Conservation (phyloP, 2,888 invertebrate genomes). For the Acleris laterana region DNA sequence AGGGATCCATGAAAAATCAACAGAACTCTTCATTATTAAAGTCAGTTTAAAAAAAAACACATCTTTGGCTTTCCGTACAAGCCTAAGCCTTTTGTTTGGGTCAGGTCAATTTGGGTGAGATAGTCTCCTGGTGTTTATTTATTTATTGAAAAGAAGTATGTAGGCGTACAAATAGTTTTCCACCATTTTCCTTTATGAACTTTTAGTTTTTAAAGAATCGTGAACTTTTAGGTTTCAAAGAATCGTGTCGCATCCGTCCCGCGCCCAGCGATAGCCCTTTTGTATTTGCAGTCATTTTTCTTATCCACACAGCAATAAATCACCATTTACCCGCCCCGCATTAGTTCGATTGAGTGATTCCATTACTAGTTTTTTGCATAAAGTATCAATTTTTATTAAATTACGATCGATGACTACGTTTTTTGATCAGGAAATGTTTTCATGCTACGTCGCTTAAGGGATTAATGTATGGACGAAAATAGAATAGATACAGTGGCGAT, state of each 20-base stretch:
- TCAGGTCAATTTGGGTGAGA: too few species aligned
- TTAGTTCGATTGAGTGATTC: conserved; percentile 81
- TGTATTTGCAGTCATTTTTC: conserved; percentile 80
- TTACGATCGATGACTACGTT: conserved; percentile 22
- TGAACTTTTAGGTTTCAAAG: neutral
- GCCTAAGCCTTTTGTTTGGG: too few species aligned
- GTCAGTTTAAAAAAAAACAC: too few species aligned
- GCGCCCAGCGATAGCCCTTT: conserved; percentile 48
- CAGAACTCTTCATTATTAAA: too few species aligned
- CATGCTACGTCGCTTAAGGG: conserved; percentile 3
- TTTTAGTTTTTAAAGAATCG: neutral
- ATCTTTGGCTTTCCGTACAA: too few species aligned
- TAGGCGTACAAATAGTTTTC: too few species aligned
- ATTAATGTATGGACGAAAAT: neutral
- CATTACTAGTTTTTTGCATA: conserved; percentile 79
- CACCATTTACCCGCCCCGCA: conserved; percentile 74
- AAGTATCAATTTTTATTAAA: conserved; percentile 62
- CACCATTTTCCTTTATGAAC: too few species aligned
- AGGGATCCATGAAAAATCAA: too few species aligned
- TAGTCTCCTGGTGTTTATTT: too few species aligned
- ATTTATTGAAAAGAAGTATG: too few species aligned
- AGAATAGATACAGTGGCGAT: neutral
- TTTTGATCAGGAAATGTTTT: conserved; percentile 1
- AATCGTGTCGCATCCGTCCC: conserved; percentile 48
- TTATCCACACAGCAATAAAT: conserved; percentile 77